phyloP scores from a whole-genome alignment of 2,888 invertebrate genomes.

The Cylindroiulus punctatus region DNA sequence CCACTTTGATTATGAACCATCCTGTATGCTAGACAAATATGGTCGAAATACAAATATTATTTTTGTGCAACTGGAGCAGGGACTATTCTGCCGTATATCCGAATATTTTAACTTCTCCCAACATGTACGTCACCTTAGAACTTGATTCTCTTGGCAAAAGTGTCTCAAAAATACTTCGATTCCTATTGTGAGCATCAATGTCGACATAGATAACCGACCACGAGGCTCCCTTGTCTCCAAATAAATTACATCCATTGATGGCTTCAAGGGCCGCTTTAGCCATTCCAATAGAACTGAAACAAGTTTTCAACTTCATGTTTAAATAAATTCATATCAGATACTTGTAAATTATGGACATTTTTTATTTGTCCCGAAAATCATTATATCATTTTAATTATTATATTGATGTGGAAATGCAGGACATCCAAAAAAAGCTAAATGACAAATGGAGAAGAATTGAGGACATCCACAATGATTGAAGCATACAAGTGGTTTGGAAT shows the following conservation, averaged over 20 bases:
- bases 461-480: no score
- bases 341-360: background rate
- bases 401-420: no score
- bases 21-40: no score
- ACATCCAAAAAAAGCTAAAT: no score
- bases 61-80: no score
- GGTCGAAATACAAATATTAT: no score
- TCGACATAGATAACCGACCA: constrained; percentile 99
- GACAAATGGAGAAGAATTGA: no score
- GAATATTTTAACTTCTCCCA: no score
- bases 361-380: background rate
- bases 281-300: constrained; percentile 86
- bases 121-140: constrained; percentile 81
- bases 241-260: constrained; percentile 97
- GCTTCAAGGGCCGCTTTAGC: constrained; percentile 98
- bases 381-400: no score
- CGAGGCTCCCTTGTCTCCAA: constrained; percentile 95
- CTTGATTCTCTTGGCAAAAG: constrained; percentile 97
- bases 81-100: no score
- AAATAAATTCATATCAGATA: constrained; percentile 7
- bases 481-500: background rate
- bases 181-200: constrained; percentile 98
- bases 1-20: no score
- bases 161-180: constrained; percentile 98
- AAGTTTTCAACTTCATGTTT: background rate